A percentile compares a stretch with the other conserved stretches of the same genome.
Conservation (phyloP, 2,113 vertebrate species). For the Oreotrochilus melanogaster region DNA sequence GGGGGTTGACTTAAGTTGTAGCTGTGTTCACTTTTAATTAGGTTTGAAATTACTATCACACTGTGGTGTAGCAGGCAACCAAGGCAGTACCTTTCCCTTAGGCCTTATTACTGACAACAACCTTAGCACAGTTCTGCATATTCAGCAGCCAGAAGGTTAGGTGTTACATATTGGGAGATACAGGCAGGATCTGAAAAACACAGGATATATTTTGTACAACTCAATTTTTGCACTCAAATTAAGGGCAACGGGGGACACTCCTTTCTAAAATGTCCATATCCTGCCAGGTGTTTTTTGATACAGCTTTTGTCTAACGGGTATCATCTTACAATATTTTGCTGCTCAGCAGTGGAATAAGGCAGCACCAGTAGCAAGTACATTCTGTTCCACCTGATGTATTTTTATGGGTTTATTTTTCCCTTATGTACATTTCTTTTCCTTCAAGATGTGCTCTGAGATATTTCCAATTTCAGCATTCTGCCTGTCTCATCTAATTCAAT, state of each 20-base stretch:
- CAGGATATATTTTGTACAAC: neutral
- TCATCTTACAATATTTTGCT: neutral
- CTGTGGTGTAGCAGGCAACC: neutral
- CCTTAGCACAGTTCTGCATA: neutral
- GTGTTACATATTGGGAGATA: neutral
- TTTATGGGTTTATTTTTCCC: constrained; percentile 48
- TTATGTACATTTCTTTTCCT: constrained; percentile 38
- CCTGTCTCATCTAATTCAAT: constrained; percentile 40
- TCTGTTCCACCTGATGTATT: constrained; percentile 39
- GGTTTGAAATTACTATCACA: constrained; percentile 41
- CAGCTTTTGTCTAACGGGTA: neutral
- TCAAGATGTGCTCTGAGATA: constrained; percentile 31
- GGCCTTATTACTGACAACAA: constrained; percentile 24
- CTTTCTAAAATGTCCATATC: neutral
- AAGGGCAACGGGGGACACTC: neutral
- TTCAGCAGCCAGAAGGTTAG: neutral
- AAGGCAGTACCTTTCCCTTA: constrained; percentile 11
- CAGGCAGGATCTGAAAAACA: neutral
- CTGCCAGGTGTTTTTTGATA: neutral
- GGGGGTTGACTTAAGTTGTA: neutral
- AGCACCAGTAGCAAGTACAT: constrained; percentile 2
- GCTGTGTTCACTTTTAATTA: constrained; percentile 56
- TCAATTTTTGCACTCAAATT: neutral
- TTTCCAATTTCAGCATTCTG: constrained; percentile 44
- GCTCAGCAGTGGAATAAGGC: neutral